These are phyloP conservation scores for Cavia aperea DNA, from an alignment of 2,113 vertebrate species.

Conservation along the genomic window DNA sequence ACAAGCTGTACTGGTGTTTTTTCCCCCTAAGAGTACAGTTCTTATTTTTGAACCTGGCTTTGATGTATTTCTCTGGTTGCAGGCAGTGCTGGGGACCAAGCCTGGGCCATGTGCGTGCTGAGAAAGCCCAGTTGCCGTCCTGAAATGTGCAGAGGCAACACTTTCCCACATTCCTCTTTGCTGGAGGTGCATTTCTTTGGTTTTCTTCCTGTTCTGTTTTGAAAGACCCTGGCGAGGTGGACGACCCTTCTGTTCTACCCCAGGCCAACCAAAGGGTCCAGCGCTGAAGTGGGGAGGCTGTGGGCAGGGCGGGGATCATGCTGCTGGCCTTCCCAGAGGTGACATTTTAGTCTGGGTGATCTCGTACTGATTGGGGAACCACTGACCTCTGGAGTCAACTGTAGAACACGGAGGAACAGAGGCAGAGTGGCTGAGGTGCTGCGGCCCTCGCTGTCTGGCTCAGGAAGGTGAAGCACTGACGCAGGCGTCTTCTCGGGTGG, in stretches of 20 bases:
- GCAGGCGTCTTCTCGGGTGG: slow-evolving; percentile 75
- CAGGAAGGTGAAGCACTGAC: slow-evolving; percentile 76
- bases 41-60: neutral
- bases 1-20: neutral
- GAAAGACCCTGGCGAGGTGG: neutral
- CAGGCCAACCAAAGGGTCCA: neutral
- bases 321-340: neutral
- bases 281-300: neutral
- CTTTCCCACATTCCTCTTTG: neutral
- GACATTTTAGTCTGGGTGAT: neutral
- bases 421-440: no score
- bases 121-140: no score
- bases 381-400: neutral
- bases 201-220: slow-evolving; percentile 13
- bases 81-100: neutral
- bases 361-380: slow-evolving; percentile 41
- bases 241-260: neutral
- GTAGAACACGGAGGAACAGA: slow-evolving; percentile 48
- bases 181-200: neutral
- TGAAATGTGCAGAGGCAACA: no score
- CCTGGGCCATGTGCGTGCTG: neutral
- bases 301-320: neutral
- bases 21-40: neutral
- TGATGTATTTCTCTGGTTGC: neutral
- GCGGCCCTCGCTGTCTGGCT: slow-evolving; percentile 72